Percentiles rank a stretch among this genome's conserved stretches.
phyloP scores from a whole-genome alignment of 2,113 vertebrate genomes.

The Lichenostomus cassidix region DNA sequence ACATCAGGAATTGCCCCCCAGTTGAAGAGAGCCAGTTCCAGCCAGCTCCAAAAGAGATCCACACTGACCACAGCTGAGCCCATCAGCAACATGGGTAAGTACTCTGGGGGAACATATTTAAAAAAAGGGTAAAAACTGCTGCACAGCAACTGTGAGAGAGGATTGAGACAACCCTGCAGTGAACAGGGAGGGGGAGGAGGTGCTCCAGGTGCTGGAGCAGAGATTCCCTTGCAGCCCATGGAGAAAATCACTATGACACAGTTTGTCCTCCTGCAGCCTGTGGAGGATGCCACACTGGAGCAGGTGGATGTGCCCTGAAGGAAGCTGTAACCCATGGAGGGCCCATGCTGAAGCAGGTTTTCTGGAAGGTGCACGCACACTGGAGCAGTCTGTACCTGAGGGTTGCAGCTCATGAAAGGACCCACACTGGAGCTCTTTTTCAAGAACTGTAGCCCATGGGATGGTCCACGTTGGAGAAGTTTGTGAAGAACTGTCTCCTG shows the following conservation, averaged over 20 bases:
- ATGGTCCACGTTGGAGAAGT: neutral
- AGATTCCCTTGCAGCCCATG: neutral
- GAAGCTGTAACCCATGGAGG: neutral
- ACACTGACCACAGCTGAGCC: neutral
- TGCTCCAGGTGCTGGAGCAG: neutral
- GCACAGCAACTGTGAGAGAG: neutral
- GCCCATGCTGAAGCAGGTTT: neutral
- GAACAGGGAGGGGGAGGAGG: neutral
- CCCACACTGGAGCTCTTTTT: neutral
- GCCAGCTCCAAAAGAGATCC: neutral
- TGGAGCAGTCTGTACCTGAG: neutral
- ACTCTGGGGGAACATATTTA: neutral
- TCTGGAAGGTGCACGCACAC: neutral
- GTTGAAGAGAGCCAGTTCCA: neutral
- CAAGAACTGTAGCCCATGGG: neutral
- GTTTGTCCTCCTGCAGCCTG: neutral
- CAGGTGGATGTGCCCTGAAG: neutral
- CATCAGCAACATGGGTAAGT: fast-evolving
- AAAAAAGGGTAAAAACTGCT: neutral
- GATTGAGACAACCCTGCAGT: neutral
- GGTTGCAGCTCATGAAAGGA: neutral
- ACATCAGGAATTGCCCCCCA: neutral
- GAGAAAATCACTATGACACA: neutral
- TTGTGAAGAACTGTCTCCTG: neutral
- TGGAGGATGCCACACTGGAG: neutral